Conservation (phyloP, 1,140 invertebrate genomes). For the Caenorhabditis briggsae region DNA sequence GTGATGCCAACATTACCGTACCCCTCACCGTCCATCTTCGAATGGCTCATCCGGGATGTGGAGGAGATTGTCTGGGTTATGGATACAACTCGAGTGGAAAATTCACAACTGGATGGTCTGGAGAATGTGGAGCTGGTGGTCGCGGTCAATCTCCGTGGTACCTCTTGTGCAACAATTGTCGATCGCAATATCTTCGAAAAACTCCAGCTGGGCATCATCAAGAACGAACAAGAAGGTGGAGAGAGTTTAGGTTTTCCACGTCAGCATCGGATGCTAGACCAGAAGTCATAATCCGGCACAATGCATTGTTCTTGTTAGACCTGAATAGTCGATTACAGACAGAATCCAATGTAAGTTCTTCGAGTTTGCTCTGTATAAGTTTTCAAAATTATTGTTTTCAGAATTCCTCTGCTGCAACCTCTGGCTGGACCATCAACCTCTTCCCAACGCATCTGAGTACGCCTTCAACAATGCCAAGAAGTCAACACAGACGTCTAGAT, state of each 20-base stretch:
- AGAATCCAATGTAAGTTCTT: constrained; percentile 71
- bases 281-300: constrained; percentile 89
- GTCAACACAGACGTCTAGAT: constrained; percentile 77
- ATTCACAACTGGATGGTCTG: constrained; percentile 88
- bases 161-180: constrained; percentile 89
- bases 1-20: constrained; percentile 84
- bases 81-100: constrained; percentile 89
- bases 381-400: background rate
- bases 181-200: constrained; percentile 85
- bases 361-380: background rate
- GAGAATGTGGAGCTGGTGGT: constrained; percentile 89
- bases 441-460: constrained; percentile 79
- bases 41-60: constrained; percentile 86
- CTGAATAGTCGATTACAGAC: constrained; percentile 84
- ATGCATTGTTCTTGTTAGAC: constrained; percentile 93
- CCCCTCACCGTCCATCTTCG: constrained; percentile 93
- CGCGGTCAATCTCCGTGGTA: constrained; percentile 87
- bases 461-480: constrained; percentile 62
- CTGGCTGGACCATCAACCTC: constrained; percentile 81
- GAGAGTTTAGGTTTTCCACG: constrained; percentile 75
- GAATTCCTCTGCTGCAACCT: constrained; percentile 78
- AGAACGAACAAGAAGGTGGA: constrained; percentile 72
- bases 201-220: constrained; percentile 78
- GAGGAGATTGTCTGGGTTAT: constrained; percentile 86
- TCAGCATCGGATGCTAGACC: constrained; percentile 80